Evolutionary conservation across 2,113 vertebrate species (phyloP).

Genomic region (Geothlypis trichas): DNA sequence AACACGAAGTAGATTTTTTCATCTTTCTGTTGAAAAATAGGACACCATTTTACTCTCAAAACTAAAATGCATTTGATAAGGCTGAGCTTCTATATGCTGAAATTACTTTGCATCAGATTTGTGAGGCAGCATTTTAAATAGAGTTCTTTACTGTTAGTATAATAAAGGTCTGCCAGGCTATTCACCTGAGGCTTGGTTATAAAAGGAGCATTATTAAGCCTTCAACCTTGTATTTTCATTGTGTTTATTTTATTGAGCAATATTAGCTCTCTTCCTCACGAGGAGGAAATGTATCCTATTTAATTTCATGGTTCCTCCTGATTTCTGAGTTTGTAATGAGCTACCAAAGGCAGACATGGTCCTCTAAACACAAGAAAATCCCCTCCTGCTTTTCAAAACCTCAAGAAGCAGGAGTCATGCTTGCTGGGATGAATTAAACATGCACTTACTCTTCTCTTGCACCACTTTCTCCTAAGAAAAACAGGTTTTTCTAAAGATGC

Average conservation of each 20-base stretch:
- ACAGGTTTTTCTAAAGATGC: background rate
- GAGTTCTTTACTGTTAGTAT: background rate
- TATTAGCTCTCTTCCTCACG: background rate
- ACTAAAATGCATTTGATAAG: background rate
- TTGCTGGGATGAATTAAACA: background rate
- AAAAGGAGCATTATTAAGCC: constrained; percentile 4
- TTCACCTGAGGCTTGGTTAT: background rate
- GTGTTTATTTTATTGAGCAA: background rate
- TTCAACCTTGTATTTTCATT: background rate
- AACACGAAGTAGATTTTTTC: background rate
- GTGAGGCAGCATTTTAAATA: background rate
- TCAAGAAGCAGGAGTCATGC: background rate
- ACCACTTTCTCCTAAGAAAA: background rate
- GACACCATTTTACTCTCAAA: background rate
- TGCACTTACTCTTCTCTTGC: background rate
- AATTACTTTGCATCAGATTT: background rate
- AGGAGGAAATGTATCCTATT: background rate
- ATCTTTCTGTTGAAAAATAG: background rate
- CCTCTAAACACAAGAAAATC: background rate
- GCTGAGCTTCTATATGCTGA: background rate
- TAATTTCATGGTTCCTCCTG: background rate
- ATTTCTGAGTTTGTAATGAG: background rate
- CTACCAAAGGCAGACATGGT: background rate
- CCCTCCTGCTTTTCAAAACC: background rate
- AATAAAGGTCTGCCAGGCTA: background rate